Evolutionary conservation across 2,113 vertebrate genomes (phyloP).

Genomic region (Pogonocichla stellata): DNA sequence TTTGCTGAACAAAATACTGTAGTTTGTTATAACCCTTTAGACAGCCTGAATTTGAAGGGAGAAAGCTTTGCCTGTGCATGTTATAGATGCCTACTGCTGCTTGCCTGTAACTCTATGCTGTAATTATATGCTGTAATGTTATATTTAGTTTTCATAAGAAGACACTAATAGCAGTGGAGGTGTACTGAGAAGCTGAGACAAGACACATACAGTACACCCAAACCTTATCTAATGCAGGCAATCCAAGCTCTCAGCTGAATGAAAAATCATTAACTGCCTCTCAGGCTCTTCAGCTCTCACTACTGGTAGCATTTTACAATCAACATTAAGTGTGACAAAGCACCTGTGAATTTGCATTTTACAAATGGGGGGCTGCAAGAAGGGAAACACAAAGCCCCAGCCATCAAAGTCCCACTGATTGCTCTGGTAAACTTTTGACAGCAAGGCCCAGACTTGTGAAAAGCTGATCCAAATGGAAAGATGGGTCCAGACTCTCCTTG

Average conservation of each 20-base stretch:
- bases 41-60: not conserved
- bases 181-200: conserved; percentile 46
- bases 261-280: not conserved
- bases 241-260: not conserved
- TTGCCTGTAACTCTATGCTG: conserved; percentile 12
- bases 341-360: not conserved
- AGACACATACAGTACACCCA: not conserved
- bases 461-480: not conserved
- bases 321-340: not conserved
- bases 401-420: not conserved
- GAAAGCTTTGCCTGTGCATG: not conserved
- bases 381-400: not conserved
- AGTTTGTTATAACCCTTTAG: not conserved
- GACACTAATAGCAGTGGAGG: conserved; percentile 47
- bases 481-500: not conserved
- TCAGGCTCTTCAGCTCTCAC: not conserved
- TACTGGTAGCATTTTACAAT: not conserved
- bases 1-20: not conserved
- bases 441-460: not conserved
- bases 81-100: not conserved
- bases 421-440: not conserved
- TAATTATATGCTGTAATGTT: conserved; percentile 1
- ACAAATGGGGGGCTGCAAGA: not conserved
- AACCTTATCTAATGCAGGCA: conserved; percentile 16
- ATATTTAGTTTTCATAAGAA: conserved; percentile 43